phyloP scores from a whole-genome alignment of 2,888 invertebrate species.

The Perizoma flavofasciatum region DNA sequence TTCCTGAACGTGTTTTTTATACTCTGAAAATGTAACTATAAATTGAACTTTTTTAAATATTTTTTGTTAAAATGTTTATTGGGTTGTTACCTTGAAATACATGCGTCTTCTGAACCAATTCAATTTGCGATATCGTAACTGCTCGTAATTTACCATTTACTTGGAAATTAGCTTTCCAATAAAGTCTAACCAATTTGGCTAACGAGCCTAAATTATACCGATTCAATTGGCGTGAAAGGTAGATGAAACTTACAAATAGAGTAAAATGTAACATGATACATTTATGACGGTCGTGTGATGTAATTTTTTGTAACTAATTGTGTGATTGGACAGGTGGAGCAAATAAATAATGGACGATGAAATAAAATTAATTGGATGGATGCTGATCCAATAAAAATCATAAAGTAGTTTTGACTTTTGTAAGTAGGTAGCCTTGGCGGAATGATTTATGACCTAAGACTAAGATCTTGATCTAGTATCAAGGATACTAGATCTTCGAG shows the following conservation, averaged over 20 bases:
- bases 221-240: slow-evolving; percentile 21
- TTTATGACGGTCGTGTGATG: slow-evolving; percentile 5
- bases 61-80: no score
- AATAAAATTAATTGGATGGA: background rate
- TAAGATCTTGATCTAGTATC: no score
- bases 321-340: slow-evolving; percentile 6
- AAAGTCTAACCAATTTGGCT: slow-evolving; percentile 17
- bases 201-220: slow-evolving; percentile 16
- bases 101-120: background rate
- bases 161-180: slow-evolving; percentile 22
- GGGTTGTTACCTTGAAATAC: no score
- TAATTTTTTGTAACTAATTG: slow-evolving; percentile 6
- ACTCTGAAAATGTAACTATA: no score
- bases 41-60: no score
- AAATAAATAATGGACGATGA: background rate
- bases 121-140: background rate
- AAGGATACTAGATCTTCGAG: no score
- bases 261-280: slow-evolving; percentile 11
- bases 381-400: no score
- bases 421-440: no score
- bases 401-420: no score
- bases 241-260: slow-evolving; percentile 6
- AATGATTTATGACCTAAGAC: no score
- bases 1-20: no score
- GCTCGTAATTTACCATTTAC: slow-evolving; percentile 16